A percentile compares a stretch with the other conserved stretches of the same genome.
Evolutionary conservation across 2,797 vertebrate genomes (phyloP).

Genomic region (Prunella strophiata): DNA sequence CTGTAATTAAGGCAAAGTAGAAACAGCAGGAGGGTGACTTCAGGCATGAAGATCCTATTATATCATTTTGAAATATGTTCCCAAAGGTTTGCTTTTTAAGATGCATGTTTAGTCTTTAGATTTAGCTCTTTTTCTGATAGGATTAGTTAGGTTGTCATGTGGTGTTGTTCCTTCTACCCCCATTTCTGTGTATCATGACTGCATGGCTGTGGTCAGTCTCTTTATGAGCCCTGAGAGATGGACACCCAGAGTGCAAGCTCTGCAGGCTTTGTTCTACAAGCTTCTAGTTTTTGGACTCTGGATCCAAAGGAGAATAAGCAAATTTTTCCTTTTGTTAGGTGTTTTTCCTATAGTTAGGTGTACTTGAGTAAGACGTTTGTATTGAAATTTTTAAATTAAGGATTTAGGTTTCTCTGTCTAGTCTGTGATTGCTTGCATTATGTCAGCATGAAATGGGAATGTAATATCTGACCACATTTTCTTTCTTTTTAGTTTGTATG

Average conservation of each 20-base stretch:
- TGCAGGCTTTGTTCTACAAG: neutral
- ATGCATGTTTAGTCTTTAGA: neutral
- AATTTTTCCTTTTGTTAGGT: neutral
- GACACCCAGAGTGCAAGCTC: neutral
- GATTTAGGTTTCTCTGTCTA: neutral
- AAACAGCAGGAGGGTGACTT: slow-evolving; percentile 1
- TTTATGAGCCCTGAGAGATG: neutral
- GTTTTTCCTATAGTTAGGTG: neutral
- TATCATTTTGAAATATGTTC: neutral
- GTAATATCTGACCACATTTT: neutral
- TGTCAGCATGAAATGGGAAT: accelerated
- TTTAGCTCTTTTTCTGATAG: neutral
- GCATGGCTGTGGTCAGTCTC: neutral
- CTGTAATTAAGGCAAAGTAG: slow-evolving; percentile 19
- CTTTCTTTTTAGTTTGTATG: neutral
- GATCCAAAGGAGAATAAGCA: neutral
- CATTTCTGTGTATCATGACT: neutral
- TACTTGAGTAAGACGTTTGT: neutral
- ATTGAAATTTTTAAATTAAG: neutral
- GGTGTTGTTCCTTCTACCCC: neutral
- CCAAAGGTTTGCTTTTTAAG: neutral
- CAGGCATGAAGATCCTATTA: neutral
- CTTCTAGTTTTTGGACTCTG: neutral
- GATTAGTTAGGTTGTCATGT: neutral
- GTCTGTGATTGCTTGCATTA: neutral